Conservation (phyloP, 2,113 vertebrate genomes). For the Campylomormyrus numenius region DNA sequence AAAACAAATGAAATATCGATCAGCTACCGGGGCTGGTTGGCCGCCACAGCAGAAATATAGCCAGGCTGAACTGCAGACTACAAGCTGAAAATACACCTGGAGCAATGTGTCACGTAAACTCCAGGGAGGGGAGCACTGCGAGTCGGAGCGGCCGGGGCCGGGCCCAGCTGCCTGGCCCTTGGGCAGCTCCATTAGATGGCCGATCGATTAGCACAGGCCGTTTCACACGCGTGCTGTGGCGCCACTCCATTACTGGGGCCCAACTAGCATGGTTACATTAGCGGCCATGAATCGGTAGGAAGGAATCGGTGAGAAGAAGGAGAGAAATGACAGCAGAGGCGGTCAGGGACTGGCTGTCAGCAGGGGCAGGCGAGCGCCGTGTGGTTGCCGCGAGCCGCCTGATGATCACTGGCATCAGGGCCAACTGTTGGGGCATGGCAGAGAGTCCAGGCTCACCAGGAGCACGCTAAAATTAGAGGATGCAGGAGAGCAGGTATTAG, state of each 20-base stretch:
- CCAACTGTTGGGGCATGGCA: background rate
- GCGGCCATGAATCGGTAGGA: background rate
- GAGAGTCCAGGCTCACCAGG: background rate
- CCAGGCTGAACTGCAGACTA: background rate
- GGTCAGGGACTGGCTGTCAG: background rate
- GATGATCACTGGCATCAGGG: background rate
- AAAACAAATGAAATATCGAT: slow-evolving; percentile 17
- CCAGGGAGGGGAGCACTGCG: no score
- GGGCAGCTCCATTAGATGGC: background rate
- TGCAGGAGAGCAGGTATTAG: background rate
- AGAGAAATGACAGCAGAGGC: background rate
- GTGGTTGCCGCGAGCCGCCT: background rate
- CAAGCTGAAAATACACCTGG: background rate
- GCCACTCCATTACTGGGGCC: background rate
- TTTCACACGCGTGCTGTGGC: background rate
- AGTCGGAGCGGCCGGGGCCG: background rate
- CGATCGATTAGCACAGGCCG: background rate
- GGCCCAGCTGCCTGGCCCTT: background rate
- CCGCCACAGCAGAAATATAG: background rate
- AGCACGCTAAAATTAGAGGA: background rate
- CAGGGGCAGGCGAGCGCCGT: background rate
- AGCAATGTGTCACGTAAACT: background rate
- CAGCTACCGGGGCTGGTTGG: background rate
- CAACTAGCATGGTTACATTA: background rate
- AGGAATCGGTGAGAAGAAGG: background rate